A percentile compares a stretch with the other conserved stretches of the same genome.
Conservation (phyloP, 2,113 vertebrate genomes). For the Myodes glareolus region DNA sequence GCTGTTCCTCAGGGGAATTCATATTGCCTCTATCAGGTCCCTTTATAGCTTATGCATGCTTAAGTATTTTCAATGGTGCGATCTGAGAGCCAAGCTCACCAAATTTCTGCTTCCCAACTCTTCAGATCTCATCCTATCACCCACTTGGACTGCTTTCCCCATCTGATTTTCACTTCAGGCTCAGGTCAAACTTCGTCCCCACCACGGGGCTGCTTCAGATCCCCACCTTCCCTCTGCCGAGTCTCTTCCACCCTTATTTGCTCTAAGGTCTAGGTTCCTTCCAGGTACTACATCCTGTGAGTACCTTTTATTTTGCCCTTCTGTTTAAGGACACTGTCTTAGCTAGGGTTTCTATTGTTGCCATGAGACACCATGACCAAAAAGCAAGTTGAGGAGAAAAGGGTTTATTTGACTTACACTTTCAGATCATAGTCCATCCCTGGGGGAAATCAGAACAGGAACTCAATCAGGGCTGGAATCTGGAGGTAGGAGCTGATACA, state of each 20-base stretch:
- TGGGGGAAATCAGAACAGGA: neutral
- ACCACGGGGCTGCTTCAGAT: neutral
- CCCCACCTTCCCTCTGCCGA: neutral
- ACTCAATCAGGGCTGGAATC: neutral
- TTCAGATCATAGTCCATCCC: neutral
- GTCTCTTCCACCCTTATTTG: neutral
- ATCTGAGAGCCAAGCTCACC: neutral
- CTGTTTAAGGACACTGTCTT: neutral
- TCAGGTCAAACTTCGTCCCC: neutral
- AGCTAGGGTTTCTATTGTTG: neutral
- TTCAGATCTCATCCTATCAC: neutral
- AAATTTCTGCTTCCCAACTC: neutral
- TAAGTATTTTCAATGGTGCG: neutral
- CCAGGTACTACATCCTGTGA: neutral
- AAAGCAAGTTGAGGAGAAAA: neutral
- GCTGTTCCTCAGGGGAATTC: neutral
- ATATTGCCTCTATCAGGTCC: neutral
- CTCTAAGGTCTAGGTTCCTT: neutral
- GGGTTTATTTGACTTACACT: neutral
- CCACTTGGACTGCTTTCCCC: neutral
- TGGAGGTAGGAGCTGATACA: neutral
- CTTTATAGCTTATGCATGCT: neutral
- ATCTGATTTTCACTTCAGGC: neutral
- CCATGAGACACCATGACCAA: neutral
- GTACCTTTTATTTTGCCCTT: conserved; percentile 10